phyloP scores from a whole-genome alignment of 2,113 vertebrate species.

The Chinchilla lanigera region DNA sequence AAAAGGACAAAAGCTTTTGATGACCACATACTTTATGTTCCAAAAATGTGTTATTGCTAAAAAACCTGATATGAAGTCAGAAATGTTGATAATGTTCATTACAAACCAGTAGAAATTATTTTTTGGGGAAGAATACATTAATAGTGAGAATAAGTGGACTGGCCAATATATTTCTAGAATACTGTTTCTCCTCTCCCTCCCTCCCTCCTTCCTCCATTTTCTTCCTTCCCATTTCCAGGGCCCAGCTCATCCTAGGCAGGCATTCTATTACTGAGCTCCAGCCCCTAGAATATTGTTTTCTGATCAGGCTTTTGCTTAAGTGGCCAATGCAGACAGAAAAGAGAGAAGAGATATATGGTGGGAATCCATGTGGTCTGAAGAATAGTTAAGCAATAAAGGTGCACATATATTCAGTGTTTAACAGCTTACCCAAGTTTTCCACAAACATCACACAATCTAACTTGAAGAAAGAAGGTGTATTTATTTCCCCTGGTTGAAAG shows the following conservation, averaged over 20 bases:
- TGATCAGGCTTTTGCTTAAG: neutral
- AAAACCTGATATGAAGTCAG: slow-evolving; percentile 34
- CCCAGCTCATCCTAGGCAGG: neutral
- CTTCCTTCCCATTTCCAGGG: neutral
- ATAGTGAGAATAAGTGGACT: neutral
- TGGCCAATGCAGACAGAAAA: neutral
- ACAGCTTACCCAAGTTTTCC: neutral
- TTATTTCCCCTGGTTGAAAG: neutral
- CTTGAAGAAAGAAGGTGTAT: neutral
- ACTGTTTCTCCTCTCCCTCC: neutral
- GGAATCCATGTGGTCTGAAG: neutral
- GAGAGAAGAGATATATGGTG: neutral
- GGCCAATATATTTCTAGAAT: slow-evolving; percentile 4
- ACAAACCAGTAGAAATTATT: neutral
- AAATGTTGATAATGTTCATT: slow-evolving; percentile 16
- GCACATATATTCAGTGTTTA: neutral
- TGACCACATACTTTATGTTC: neutral
- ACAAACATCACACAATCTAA: neutral
- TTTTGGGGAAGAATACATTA: neutral
- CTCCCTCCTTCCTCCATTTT: too few relatives aligned
- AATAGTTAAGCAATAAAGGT: slow-evolving; percentile 6
- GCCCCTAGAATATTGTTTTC: slow-evolving; percentile 14
- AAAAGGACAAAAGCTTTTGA: neutral
- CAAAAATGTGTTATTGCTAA: neutral
- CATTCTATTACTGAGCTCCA: neutral